These are phyloP conservation scores for Aromia moschata DNA, from an alignment of 2,888 invertebrate genomes.

Conservation along the genomic window DNA sequence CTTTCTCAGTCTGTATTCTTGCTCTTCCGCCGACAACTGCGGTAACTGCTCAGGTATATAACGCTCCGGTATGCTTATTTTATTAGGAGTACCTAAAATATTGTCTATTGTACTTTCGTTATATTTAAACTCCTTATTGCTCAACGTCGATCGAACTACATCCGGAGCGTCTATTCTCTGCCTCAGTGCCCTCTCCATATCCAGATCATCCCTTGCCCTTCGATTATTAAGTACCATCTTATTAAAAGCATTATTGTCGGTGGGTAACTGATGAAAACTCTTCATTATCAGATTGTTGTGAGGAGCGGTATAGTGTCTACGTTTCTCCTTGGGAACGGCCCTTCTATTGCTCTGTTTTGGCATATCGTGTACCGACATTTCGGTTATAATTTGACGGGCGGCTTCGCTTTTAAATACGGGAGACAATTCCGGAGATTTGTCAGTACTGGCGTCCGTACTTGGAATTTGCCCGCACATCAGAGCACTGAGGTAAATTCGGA, in stretches of 20 bases:
- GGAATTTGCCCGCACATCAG: too few relatives aligned
- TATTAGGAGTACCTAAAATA: constrained; percentile 85
- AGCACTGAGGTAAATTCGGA: constrained; percentile 51
- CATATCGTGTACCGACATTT: constrained; percentile 68
- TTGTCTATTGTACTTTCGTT: constrained; percentile 87
- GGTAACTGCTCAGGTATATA: constrained; percentile 92
- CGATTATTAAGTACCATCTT: constrained; percentile 58
- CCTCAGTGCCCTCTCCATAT: constrained; percentile 85
- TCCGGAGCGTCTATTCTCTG: constrained; percentile 83
- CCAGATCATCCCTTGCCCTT: constrained; percentile 83
- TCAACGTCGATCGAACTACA: constrained; percentile 84
- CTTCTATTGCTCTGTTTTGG: constrained; percentile 65
- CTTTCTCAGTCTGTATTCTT: constrained; percentile 83
- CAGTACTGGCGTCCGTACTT: constrained; percentile 47
- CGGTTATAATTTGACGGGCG: constrained; percentile 85
- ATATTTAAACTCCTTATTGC: constrained; percentile 71
- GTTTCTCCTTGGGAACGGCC: constrained; percentile 81
- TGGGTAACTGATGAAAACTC: constrained; percentile 56
- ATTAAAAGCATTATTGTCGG: constrained; percentile 53
- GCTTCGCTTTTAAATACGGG: constrained; percentile 89
- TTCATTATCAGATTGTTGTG: constrained; percentile 64
- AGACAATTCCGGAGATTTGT: constrained; percentile 71
- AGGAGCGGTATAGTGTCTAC: constrained; percentile 88
- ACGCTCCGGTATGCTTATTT: constrained; percentile 90
- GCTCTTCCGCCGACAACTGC: constrained; percentile 85